phyloP scores from a whole-genome alignment of 37 sponge, comb jelly and placozoan species.

The Mnemiopsis leidyi region DNA sequence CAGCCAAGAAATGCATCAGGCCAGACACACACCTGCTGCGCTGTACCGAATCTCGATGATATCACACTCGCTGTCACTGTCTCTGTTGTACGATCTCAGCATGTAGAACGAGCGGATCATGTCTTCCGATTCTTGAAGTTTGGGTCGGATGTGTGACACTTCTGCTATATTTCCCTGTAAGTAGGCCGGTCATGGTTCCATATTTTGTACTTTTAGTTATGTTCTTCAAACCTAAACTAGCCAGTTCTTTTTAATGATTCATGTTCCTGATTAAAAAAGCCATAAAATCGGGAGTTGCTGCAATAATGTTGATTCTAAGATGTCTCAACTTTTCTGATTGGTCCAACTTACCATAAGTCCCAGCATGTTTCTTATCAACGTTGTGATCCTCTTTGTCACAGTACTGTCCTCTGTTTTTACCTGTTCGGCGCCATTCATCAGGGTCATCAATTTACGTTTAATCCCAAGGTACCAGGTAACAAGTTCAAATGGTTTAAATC shows the following conservation, averaged over 20 bases:
- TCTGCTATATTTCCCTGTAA: constrained; percentile 11
- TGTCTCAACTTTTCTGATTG: too few species aligned
- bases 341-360: constrained; percentile 32
- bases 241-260: too few species aligned
- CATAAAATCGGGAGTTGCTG: too few species aligned
- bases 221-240: too few species aligned
- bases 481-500: too few species aligned
- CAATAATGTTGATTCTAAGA: too few species aligned
- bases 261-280: too few species aligned
- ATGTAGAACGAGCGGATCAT: neutral
- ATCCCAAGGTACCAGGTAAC: too few species aligned
- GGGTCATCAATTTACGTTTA: too few species aligned
- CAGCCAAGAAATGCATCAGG: neutral
- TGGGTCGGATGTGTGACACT: neutral
- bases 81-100: neutral
- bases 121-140: neutral
- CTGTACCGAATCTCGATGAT: constrained; percentile 29
- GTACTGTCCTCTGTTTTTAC: neutral
- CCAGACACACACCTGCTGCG: constrained; percentile 22
- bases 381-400: neutral
- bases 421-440: too few species aligned
- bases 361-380: constrained; percentile 5
- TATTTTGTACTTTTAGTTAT: too few species aligned
- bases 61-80: neutral
- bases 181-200: too few species aligned